These are phyloP conservation scores for Chloroceryle inda DNA, from an alignment of 2,797 vertebrate genomes.

Conservation along the genomic window DNA sequence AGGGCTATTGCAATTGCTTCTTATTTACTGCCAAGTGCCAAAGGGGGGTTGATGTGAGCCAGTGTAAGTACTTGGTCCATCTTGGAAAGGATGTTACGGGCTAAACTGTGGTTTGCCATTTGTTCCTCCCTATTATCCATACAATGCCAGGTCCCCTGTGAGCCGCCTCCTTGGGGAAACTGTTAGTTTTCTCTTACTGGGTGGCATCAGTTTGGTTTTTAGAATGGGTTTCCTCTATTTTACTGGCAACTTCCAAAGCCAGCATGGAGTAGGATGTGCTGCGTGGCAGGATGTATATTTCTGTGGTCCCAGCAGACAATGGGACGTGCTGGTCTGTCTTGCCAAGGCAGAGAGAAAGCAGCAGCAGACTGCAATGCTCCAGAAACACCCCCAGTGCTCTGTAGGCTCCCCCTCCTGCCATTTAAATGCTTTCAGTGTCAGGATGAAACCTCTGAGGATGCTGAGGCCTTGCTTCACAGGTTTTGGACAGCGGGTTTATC, in stretches of 20 bases:
- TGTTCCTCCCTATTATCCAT: conserved; percentile 16
- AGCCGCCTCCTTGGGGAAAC: conserved; percentile 20
- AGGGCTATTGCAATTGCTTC: conserved; percentile 22
- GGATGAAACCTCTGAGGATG: neutral
- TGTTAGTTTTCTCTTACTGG: conserved; percentile 15
- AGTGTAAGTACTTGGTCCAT: neutral
- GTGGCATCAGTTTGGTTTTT: conserved; percentile 45
- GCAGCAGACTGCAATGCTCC: neutral
- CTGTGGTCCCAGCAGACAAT: conserved; percentile 13
- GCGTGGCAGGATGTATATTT: neutral
- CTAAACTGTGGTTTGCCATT: neutral
- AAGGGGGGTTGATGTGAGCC: neutral
- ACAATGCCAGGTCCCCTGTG: neutral
- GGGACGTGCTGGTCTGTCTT: neutral
- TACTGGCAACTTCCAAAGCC: neutral
- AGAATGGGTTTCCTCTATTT: neutral
- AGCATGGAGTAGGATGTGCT: neutral
- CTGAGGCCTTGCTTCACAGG: neutral
- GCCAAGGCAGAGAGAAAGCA: neutral
- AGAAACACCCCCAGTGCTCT: neutral
- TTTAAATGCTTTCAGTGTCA: neutral
- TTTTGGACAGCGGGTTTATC: neutral
- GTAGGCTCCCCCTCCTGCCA: neutral
- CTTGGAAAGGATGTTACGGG: neutral
- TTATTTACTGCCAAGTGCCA: conserved; percentile 53